Evolutionary conservation across 23 tunicate genomes (phyloP).

Genomic region (Diplosoma virens): DNA sequence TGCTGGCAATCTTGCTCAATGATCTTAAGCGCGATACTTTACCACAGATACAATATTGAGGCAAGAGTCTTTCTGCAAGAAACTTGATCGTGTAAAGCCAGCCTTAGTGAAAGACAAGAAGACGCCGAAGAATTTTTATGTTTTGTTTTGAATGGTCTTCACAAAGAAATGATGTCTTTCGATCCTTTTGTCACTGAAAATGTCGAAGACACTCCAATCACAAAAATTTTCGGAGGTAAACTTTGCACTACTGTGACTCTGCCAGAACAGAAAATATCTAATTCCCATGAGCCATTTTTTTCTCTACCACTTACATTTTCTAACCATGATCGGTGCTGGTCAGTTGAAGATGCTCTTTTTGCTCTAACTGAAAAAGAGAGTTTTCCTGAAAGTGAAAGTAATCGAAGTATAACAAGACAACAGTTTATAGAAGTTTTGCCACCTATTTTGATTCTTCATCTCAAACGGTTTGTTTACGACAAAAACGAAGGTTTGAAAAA

Average conservation of each 20-base stretch:
- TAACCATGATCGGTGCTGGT: conserved; percentile 53
- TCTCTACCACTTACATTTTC: conserved; percentile 74
- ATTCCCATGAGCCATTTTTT: conserved; percentile 74
- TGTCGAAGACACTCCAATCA: conserved; percentile 50
- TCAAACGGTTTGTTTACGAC: conserved; percentile 83
- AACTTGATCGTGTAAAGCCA: too few species aligned
- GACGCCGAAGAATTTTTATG: conserved; percentile 92
- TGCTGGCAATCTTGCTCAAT: too few species aligned
- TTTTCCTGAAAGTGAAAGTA: conserved; percentile 9
- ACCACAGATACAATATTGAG: too few species aligned
- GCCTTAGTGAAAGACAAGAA: conserved; percentile 72
- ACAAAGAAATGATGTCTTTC: conserved; percentile 78
- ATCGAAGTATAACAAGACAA: conserved; percentile 40
- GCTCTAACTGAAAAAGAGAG: conserved; percentile 60
- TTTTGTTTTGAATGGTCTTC: conserved; percentile 80
- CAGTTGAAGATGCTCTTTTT: conserved; percentile 76
- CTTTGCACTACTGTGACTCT: conserved; percentile 70
- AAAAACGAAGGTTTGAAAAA: conserved; percentile 73
- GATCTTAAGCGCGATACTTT: too few species aligned
- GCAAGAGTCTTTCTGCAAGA: too few species aligned
- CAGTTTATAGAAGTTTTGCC: conserved; percentile 66
- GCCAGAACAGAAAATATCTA: conserved; percentile 60
- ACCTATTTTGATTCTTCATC: conserved; percentile 77
- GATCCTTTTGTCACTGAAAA: not conserved
- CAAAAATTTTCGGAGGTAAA: conserved; percentile 83